Conservation (phyloP, 2,113 vertebrate genomes). For the Crotalus tigris region DNA sequence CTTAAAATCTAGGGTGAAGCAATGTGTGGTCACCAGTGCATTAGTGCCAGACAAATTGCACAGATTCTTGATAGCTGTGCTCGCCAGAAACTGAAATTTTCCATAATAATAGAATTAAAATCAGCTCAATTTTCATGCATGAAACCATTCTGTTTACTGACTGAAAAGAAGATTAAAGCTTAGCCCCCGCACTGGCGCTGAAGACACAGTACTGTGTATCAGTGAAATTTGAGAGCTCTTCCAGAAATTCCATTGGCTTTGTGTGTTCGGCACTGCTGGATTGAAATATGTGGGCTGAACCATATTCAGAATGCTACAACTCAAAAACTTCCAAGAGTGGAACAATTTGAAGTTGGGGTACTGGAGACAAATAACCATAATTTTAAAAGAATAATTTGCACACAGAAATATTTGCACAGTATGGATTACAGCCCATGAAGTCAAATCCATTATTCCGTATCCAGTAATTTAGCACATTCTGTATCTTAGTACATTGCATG, state of each 20-base stretch:
- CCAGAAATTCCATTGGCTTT: constrained; percentile 34
- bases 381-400: neutral
- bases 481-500: neutral
- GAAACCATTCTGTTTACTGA: constrained; percentile 32
- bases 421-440: neutral
- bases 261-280: neutral
- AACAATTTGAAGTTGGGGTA: neutral
- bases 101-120: constrained; percentile 45
- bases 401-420: neutral
- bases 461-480: neutral
- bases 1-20: constrained; percentile 31
- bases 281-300: constrained; percentile 4
- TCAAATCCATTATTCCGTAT: neutral
- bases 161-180: constrained; percentile 54
- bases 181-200: constrained; percentile 40
- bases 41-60: constrained; percentile 43
- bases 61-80: constrained; percentile 27
- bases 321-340: neutral
- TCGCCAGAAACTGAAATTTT: constrained; percentile 48
- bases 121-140: constrained; percentile 59
- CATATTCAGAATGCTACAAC: neutral
- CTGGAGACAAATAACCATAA: neutral
- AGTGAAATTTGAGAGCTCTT: constrained; percentile 32
- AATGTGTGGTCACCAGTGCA: constrained; percentile 23
- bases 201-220: constrained; percentile 1